Percentiles rank a stretch among this genome's conserved stretches.
Evolutionary conservation across 2,797 vertebrate genomes (phyloP).

Genomic region (Harpagifer antarcticus): DNA sequence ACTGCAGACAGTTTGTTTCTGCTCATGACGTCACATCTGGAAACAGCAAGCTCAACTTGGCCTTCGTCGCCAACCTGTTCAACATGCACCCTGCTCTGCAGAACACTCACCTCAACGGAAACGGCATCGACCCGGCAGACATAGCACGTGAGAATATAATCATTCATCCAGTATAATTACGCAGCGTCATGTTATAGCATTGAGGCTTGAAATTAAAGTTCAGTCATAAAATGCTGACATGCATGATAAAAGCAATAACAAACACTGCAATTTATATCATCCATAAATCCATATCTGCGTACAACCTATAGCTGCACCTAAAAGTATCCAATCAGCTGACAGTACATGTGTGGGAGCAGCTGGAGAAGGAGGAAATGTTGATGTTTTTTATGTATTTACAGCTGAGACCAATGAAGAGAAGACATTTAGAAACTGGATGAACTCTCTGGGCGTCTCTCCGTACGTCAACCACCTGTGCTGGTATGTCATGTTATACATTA

Average conservation of each 20-base stretch:
- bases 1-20: slow-evolving; percentile 96
- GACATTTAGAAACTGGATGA: slow-evolving; percentile 99
- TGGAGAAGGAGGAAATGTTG: neutral
- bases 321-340: neutral
- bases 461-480: slow-evolving; percentile 94
- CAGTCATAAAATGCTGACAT: slow-evolving; percentile 6
- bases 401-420: slow-evolving; percentile 94
- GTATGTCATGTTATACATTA: slow-evolving; percentile 75
- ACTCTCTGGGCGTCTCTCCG: slow-evolving; percentile 94
- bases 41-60: slow-evolving; percentile 96
- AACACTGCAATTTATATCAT: neutral
- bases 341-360: neutral
- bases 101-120: slow-evolving; percentile 75
- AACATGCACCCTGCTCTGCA: slow-evolving; percentile 91
- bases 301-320: neutral
- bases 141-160: slow-evolving; percentile 86
- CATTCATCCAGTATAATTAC: neutral
- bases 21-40: slow-evolving; percentile 93
- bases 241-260: too few species aligned
- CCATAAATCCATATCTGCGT: slow-evolving; percentile 18
- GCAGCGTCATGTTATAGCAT: neutral
- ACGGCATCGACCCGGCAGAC: slow-evolving; percentile 83
- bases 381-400: slow-evolving; percentile 61
- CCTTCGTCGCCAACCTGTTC: slow-evolving; percentile 97
- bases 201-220: neutral